phyloP scores from a whole-genome alignment of 2,797 vertebrate genomes.

The Morus bassanus region DNA sequence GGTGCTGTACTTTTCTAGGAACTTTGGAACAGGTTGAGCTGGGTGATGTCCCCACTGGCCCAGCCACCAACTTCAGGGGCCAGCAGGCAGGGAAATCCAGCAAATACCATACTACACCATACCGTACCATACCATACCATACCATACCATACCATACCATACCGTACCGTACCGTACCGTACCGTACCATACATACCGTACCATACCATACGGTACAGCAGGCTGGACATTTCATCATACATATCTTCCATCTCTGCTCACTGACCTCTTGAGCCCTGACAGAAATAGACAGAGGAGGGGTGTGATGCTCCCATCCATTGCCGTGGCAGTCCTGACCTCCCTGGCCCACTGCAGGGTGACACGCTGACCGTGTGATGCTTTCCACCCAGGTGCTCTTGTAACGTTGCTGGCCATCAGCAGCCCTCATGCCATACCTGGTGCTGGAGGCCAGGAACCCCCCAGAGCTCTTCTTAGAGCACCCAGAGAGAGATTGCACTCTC shows the following conservation, averaged over 20 bases:
- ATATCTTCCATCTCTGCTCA: neutral
- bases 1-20: neutral
- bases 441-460: neutral
- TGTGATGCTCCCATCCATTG: neutral
- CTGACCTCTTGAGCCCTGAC: neutral
- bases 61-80: neutral
- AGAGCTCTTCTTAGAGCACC: neutral
- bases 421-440: neutral
- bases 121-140: no score
- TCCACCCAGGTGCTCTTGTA: neutral
- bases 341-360: neutral
- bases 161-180: no score
- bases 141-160: neutral
- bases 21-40: neutral
- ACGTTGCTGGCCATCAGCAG: accelerated
- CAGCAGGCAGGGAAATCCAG: neutral
- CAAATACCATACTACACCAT: neutral
- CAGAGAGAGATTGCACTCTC: neutral
- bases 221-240: neutral
- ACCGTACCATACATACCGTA: no score
- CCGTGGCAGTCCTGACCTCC: neutral
- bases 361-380: neutral
- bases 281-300: neutral
- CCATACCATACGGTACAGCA: neutral
- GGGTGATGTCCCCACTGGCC: neutral